A percentile compares a stretch with the other conserved stretches of the same genome.
Conservation (phyloP, 2,113 vertebrate genomes). For the Sakesphorus luctuosus region DNA sequence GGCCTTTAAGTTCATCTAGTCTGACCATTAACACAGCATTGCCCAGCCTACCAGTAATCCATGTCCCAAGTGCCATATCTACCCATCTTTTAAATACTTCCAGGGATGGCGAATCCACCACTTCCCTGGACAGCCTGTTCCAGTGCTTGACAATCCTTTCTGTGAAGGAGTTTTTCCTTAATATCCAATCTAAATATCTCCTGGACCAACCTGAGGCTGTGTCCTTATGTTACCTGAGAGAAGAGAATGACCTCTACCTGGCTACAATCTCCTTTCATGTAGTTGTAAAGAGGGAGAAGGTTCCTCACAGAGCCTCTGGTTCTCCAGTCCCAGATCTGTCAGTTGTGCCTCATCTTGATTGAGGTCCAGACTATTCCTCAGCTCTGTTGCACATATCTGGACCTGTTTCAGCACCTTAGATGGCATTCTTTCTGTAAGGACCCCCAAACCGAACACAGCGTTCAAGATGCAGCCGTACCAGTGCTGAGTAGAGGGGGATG, state of each 20-base stretch:
- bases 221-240: not conserved
- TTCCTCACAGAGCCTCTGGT: not conserved
- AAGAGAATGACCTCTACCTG: not conserved
- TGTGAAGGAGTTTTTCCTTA: not conserved
- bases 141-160: not conserved
- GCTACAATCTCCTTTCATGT: not conserved
- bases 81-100: rapidly evolving
- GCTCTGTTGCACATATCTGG: rapidly evolving
- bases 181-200: not conserved
- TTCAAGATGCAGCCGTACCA: rapidly evolving
- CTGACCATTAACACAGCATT: not conserved
- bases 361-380: not conserved
- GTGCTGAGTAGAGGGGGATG: rapidly evolving
- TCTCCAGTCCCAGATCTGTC: not conserved
- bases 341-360: too few species aligned
- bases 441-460: not conserved
- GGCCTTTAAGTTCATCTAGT: rapidly evolving
- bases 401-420: not conserved
- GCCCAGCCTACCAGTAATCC: too few species aligned
- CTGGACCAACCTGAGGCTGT: not conserved
- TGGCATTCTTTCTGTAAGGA: rapidly evolving
- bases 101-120: rapidly evolving
- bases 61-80: rapidly evolving
- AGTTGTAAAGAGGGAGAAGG: not conserved
- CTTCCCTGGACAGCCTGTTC: not conserved